phyloP scores from a whole-genome alignment of 92 coral and sea anemone species.

The Micromussa lordhowensis region DNA sequence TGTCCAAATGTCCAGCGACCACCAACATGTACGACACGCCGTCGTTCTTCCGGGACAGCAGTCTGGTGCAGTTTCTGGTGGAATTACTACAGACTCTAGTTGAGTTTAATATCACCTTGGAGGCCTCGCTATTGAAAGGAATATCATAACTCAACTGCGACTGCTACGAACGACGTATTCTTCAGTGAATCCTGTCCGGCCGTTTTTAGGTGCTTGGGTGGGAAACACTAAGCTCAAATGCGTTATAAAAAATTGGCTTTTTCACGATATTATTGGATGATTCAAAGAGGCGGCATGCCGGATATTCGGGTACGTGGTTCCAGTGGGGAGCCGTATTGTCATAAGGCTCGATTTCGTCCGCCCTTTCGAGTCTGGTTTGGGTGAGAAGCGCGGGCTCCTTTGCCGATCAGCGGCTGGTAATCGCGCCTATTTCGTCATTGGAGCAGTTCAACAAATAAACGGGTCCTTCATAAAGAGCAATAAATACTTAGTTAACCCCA shows the following conservation, averaged over 20 bases:
- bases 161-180: neutral
- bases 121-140: slow-evolving; percentile 92
- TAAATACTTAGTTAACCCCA: neutral
- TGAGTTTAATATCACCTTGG: slow-evolving; percentile 93
- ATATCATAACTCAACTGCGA: slow-evolving; percentile 57
- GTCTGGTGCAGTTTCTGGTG: slow-evolving; percentile 89
- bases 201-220: too few species aligned
- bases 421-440: neutral
- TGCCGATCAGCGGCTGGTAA: too few species aligned
- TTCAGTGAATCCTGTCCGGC: neutral
- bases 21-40: slow-evolving; percentile 96
- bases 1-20: slow-evolving; percentile 95
- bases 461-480: neutral
- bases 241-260: neutral
- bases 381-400: too few species aligned
- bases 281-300: neutral
- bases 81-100: slow-evolving; percentile 84
- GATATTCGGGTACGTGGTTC: neutral
- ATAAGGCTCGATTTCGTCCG: too few species aligned
- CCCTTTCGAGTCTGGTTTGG: too few species aligned
- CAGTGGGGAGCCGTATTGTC: too few species aligned
- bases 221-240: neutral
- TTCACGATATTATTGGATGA: neutral
- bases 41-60: slow-evolving; percentile 91
- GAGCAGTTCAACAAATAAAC: neutral